These are phyloP conservation scores for Tragelaphus scriptus DNA, from an alignment of 2,113 vertebrate genomes.

Conservation along the genomic window DNA sequence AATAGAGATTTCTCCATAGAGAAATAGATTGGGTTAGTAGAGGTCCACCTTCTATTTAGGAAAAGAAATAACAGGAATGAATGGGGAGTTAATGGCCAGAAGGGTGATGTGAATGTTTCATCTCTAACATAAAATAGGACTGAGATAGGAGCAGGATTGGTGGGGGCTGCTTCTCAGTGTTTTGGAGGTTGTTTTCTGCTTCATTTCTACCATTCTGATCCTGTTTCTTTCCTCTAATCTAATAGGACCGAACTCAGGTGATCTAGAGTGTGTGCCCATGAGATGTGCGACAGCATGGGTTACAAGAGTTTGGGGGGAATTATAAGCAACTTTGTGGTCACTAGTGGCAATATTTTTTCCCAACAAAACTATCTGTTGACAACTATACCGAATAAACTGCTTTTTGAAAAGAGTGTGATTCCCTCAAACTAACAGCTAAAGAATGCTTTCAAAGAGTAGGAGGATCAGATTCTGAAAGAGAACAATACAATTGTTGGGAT, in stretches of 20 bases:
- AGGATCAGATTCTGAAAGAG: neutral
- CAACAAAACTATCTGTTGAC: neutral
- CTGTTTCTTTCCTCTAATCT: neutral
- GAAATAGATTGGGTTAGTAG: neutral
- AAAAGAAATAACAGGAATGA: neutral
- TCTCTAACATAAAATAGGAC: neutral
- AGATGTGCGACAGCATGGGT: neutral
- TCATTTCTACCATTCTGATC: neutral
- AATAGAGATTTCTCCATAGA: neutral
- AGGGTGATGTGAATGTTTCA: neutral
- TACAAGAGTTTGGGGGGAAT: neutral
- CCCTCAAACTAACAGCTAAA: neutral
- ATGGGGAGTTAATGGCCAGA: neutral
- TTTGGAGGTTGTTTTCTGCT: neutral
- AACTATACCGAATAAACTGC: neutral
- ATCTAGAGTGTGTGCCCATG: neutral
- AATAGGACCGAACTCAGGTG: neutral
- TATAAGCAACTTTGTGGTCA: neutral
- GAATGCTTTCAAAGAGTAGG: neutral
- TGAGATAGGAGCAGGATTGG: no score
- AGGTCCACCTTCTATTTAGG: neutral
- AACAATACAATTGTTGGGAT: neutral
- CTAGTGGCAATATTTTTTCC: neutral
- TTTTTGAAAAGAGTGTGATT: neutral
- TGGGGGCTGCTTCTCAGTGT: neutral